Percentiles rank a stretch among this genome's conserved stretches.
Conservation (phyloP, 2,888 invertebrate species). For the Dicycla oo region DNA sequence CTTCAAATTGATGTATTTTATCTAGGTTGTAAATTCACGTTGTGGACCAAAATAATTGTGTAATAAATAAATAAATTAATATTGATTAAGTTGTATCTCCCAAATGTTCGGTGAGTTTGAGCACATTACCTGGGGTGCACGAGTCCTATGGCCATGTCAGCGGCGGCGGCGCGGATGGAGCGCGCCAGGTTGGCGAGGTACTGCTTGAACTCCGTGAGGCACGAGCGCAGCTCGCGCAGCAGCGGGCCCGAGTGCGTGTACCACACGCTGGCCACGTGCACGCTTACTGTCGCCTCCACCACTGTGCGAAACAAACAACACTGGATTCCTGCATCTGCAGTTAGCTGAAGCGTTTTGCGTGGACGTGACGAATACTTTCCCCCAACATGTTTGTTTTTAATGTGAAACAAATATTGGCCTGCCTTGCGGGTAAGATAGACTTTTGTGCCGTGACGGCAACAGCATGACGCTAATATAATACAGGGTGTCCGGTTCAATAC, state of each 20-base stretch:
- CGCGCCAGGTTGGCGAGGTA: conserved; percentile 96
- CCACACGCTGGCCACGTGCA: conserved; percentile 97
- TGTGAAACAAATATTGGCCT: too few relatives aligned
- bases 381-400: too few relatives aligned
- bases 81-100: not conserved
- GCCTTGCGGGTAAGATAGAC: too few relatives aligned
- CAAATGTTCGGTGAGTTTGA: not conserved
- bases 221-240: conserved; percentile 95
- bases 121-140: conserved; percentile 92
- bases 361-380: too few relatives aligned
- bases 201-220: conserved; percentile 97
- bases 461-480: too few relatives aligned
- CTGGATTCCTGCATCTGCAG: too few relatives aligned
- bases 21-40: not conserved
- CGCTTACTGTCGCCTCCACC: conserved; percentile 76
- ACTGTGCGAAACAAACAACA: conserved; percentile 53
- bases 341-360: too few relatives aligned
- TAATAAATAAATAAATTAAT: not conserved
- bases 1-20: not conserved
- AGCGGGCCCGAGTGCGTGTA: conserved; percentile 98
- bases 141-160: conserved; percentile 97
- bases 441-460: too few relatives aligned
- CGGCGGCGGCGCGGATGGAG: conserved; percentile 97
- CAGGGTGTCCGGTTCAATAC: too few relatives aligned
- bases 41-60: not conserved